Base-by-base conservation (phyloP, 2,113 vertebrate genomes). In the Trichomycterus rosablanca region DNA sequence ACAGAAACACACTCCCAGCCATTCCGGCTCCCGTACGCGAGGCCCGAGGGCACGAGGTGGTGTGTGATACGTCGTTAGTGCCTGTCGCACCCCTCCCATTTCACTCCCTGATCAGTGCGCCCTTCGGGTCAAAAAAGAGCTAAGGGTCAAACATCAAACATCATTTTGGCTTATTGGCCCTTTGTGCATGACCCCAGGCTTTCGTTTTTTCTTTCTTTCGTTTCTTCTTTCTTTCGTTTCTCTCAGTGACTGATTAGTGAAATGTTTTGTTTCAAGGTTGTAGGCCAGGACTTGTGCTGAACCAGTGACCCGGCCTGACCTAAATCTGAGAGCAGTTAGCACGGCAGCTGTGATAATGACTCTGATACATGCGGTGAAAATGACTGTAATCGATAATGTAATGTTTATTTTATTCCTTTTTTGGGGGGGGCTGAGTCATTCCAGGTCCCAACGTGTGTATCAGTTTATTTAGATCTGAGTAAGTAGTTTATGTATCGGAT, bases 341-440 rank as follows among this genome's bases (percentile, higher is more conserved):
- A 23, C 8, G 12, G 11, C 37, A 40, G 11, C 14, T 40, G 3
- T 40, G 37, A 40, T n/a, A 40, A 40, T 15, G 37, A 40, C 11
- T 5, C 19, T 32, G n/a, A 32, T 32, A 44, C 45, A 23, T 45
- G 40, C 55, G 3, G 37, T 16, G 40, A 58, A 44, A 30, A 44
- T 58, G 40, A 32, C 4, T 45, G 9, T 46, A 20, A 45, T 45
- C 39, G 20, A 59, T 20, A 59, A 32, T 9, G 18, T 24, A 59
- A 5, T 63, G 50, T 63, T 63, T 54, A 46, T 37, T 55, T 44
- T 44, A 16, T 7, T n/a, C n/a, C n/a, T n/a, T n/a, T n/a, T n/a
- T n/a, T n/a, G n/a, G n/a, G n/a, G n/a, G n/a, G n/a, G 46, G 14
- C 35, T 43, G 37, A 52, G 35, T 52, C 48, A 43, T 50, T 20